A percentile compares a stretch with the other conserved stretches of the same genome.
Evolutionary conservation across 2,797 vertebrate species (phyloP).

Genomic region (Hippopotamyrus pictus): DNA sequence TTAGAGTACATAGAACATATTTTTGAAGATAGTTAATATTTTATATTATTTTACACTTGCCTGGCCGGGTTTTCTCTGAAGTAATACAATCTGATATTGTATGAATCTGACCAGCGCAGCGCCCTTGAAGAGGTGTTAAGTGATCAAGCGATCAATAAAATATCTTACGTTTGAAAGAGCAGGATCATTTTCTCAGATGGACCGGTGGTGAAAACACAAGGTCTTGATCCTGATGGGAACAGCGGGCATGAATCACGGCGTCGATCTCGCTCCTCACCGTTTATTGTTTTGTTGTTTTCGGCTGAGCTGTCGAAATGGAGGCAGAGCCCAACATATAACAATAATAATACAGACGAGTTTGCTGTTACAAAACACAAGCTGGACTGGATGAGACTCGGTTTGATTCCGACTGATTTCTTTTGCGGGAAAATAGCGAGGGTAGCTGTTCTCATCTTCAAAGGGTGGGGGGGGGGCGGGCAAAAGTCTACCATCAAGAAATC

Average conservation of each 20-base stretch:
- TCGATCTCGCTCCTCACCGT: not conserved
- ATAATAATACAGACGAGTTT: not conserved
- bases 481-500: not conserved
- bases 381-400: not conserved
- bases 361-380: not conserved
- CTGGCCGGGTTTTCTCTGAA: not conserved
- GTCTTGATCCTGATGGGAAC: not conserved
- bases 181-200: constrained; percentile 19
- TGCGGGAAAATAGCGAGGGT: not conserved
- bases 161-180: constrained; percentile 15
- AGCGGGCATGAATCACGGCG: not conserved
- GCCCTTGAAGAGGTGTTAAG: constrained; percentile 26
- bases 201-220: constrained; percentile 5
- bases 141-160: constrained; percentile 28
- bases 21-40: not conserved
- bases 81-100: not conserved
- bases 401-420: not conserved
- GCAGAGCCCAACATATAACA: not conserved
- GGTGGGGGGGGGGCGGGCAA: not conserved
- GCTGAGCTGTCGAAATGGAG: not conserved
- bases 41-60: not conserved
- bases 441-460: not conserved
- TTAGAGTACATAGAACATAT: not conserved
- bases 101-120: not conserved
- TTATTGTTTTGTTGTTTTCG: not conserved